Evolutionary conservation across 1,140 invertebrate genomes (phyloP).

Genomic region (Chymomyza costata): DNA sequence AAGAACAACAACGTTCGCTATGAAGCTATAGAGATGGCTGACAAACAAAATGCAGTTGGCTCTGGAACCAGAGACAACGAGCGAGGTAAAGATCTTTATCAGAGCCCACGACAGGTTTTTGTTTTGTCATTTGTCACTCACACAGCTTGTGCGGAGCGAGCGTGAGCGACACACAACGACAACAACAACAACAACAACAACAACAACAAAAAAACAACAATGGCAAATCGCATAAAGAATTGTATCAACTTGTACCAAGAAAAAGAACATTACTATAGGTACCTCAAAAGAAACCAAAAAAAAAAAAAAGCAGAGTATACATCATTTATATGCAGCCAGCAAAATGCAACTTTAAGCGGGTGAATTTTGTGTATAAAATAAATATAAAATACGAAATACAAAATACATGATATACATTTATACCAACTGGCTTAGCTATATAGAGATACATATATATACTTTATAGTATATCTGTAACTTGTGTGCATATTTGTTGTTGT

Average conservation of each 20-base stretch:
- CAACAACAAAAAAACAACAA: slow-evolving; percentile 1
- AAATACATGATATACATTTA: slow-evolving; percentile 62
- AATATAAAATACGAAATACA: slow-evolving; percentile 48
- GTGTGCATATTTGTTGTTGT: slow-evolving; percentile 58
- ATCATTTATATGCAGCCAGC: slow-evolving; percentile 73
- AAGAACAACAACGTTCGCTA: slow-evolving; percentile 11
- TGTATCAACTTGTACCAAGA: slow-evolving; percentile 63
- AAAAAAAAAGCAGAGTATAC: slow-evolving; percentile 36
- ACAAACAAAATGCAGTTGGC: neutral
- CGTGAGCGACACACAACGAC: slow-evolving; percentile 29
- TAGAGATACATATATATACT: slow-evolving; percentile 22
- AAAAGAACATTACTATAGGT: too few species aligned
- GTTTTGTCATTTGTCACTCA: slow-evolving; percentile 75
- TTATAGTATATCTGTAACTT: slow-evolving; percentile 39
- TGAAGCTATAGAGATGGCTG: neutral
- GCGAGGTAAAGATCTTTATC: slow-evolving; percentile 65
- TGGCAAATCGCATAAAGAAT: slow-evolving; percentile 45
- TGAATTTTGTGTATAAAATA: slow-evolving; percentile 60
- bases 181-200: slow-evolving; percentile 28
- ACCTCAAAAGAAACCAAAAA: slow-evolving; percentile 17
- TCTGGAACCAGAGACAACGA: neutral
- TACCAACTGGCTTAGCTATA: slow-evolving; percentile 39
- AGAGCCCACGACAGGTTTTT: slow-evolving; percentile 74
- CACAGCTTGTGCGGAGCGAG: slow-evolving; percentile 67
- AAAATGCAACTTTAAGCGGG: slow-evolving; percentile 69